These are phyloP conservation scores for Drosophila rhopaloa DNA, from an alignment of 1,140 invertebrate species.

Conservation along the genomic window DNA sequence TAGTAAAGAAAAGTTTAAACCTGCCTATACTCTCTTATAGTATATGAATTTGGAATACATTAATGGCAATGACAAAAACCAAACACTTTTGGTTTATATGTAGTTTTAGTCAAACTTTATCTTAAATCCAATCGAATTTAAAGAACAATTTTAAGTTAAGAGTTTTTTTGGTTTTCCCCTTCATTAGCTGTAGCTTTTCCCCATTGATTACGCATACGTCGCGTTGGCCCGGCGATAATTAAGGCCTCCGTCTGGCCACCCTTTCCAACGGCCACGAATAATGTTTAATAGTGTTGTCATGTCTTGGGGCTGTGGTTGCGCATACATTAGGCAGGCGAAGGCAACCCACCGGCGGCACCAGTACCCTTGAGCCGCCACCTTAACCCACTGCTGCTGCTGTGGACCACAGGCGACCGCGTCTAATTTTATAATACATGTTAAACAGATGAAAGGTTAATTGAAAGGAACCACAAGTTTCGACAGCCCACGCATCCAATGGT, in stretches of 20 bases:
- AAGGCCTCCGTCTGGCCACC: conserved; percentile 4
- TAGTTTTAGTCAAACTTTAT: no score
- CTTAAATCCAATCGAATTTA: no score
- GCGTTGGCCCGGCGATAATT: conserved; percentile 25
- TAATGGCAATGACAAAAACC: no score
- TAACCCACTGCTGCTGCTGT: conserved; percentile 31
- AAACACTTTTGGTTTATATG: neutral
- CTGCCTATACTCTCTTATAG: no score
- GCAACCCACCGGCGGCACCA: conserved; percentile 6
- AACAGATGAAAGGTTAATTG: conserved; percentile 83
- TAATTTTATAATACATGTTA: conserved; percentile 83
- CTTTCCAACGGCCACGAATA: conserved; percentile 39
- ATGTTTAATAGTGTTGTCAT: conserved; percentile 82
- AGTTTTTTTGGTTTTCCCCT: neutral
- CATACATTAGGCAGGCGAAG: conserved; percentile 66
- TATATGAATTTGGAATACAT: no score
- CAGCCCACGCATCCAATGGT: conserved; percentile 68
- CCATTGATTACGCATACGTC: conserved; percentile 38
- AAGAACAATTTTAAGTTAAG: no score
- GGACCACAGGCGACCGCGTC: conserved; percentile 73
- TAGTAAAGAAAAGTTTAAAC: no score
- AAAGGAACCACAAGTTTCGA: conserved; percentile 80
- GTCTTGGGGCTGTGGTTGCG: conserved; percentile 77
- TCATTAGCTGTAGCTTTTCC: conserved; percentile 11
- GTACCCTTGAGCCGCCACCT: neutral